These are phyloP conservation scores for Galaxea fascicularis DNA, from an alignment of 92 coral and sea anemone genomes.

Conservation along the genomic window DNA sequence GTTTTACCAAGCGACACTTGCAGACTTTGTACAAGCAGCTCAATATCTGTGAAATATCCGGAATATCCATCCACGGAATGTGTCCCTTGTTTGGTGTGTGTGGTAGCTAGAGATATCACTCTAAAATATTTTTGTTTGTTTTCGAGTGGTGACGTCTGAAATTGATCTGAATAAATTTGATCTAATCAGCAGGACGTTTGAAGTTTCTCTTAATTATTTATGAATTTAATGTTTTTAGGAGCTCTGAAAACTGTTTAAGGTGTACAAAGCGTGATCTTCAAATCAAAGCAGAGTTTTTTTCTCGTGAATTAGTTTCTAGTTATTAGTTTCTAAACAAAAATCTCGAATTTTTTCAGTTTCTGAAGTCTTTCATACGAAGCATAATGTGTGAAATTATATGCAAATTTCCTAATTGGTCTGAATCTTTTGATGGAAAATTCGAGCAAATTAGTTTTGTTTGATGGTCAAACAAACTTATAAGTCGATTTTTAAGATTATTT, in stretches of 20 bases:
- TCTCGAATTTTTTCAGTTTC: conserved; percentile 17
- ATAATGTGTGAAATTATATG: conserved; percentile 10
- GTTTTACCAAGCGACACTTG: not conserved
- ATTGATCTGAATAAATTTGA: not conserved
- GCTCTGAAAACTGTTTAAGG: not conserved
- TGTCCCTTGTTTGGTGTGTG: not conserved
- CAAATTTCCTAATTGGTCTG: conserved; percentile 1
- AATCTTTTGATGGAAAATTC: not conserved
- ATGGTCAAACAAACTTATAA: not conserved
- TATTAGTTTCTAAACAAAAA: not conserved
- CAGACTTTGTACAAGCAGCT: not conserved
- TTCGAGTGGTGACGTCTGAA: conserved; percentile 27
- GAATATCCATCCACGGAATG: too few relatives aligned
- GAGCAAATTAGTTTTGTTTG: not conserved
- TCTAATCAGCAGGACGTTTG: not conserved
- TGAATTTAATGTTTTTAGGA: not conserved
- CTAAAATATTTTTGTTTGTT: conserved; percentile 18
- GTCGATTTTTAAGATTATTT: too few relatives aligned
- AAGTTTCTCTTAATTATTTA: not conserved
- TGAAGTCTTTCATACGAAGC: not conserved
- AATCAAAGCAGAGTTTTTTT: not conserved
- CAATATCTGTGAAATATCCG: not conserved
- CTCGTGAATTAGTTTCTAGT: not conserved
- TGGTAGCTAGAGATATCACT: not conserved
- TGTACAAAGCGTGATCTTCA: not conserved